Base-by-base conservation (phyloP, 2,113 vertebrate genomes). In the Gallinago jamesoni region DNA sequence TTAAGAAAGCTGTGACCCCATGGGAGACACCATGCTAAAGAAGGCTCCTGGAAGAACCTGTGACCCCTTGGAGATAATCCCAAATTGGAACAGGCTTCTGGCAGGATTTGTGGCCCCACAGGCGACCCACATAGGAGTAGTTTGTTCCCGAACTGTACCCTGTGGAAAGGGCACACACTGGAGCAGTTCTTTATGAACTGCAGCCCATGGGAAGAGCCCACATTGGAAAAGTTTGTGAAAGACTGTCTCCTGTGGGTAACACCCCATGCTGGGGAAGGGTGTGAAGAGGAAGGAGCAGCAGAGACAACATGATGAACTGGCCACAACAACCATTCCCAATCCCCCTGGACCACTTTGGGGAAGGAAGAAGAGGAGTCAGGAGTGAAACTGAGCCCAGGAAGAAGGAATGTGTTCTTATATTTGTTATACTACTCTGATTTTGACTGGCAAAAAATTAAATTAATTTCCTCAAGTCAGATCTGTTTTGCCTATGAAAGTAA, bases 291-390 rank as follows among this genome's bases (percentile, higher is more conserved):
- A 59, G 12, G 10, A 50, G 10, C 0, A 1, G 31, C 30, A 59
- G 63, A 43, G 17, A 43, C 16, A 43, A 77, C 8, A 4, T 53
- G 22, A 22, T 27, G 17, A 74, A 64, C 28, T 48, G 83, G 33
- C 9, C 23, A 23, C 19, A 57, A 12, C 9, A 3, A 12, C 35
- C 3, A 20, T 30, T 55, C 28, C 7, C 27, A 1, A 4, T 37
- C 7, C 6, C 33, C 18, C 9, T n/a, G 14, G 0, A 0, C 14
- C 6, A 1, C 14, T 37, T 6, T 11, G 12, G 13, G 16, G 33
- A 30, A 43, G 31, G 18, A 73, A 16, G 30, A 63, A 57, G 23
- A 85, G 20, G 82, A 59, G 4, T 22, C 37, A 74, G 10, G 7
- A 48, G 15, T 10, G 5, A 68, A 69, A 9, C 1, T 73, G 60